Base-by-base conservation (phyloP, 2,888 invertebrate species). In the Cylindroiulus punctatus region DNA sequence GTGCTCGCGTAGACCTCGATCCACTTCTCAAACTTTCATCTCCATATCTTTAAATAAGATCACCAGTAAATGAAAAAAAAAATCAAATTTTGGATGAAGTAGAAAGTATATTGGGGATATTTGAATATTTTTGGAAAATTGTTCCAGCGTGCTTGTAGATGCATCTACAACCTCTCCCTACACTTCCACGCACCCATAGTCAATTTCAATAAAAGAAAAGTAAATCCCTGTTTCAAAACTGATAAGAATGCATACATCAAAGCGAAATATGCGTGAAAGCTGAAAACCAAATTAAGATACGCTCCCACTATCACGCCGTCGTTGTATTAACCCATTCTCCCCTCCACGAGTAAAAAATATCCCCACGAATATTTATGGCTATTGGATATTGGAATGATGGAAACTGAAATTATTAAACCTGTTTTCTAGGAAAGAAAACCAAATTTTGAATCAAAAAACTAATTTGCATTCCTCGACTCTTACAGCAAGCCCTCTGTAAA, bases 31-130 rank as follows among this genome's bases (percentile, higher is more conserved):
- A 65, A 65, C 65, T 65, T 57, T 65, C 65, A 65, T 65, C 26
- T 65, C 65, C 65, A 65, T 65, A 65, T 65, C 65, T 65, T 65
- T 65, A 65, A 65, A 65, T 65, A 65, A 65, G 26, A 65, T 65
- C 65, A 65, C 65, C 65, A 65, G 26, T 65, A 65, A 65, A 65
- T 22, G 65, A 65, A 22, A 52, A 65, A 57, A 57, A 65, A 65
- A 65, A 65, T 65, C 22, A 65, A 65, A 65, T 65, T 65, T 65
- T 65, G 22, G 26, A 65, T 65, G 65, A 65, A 26, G 22, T 42
- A 42, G 42, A 8, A 42, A 5, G 44, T 44, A 17, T 44, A 44
- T 22, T 22, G 65, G 26, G 22, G 26, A 65, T 65, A 26, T 65
- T 65, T 22, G 8, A 65, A 65, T 22, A 26, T 65, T 65, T 57